These are phyloP conservation scores for Drosophila tanythrix DNA, from an alignment of 2,888 invertebrate species.

Conservation along the genomic window DNA sequence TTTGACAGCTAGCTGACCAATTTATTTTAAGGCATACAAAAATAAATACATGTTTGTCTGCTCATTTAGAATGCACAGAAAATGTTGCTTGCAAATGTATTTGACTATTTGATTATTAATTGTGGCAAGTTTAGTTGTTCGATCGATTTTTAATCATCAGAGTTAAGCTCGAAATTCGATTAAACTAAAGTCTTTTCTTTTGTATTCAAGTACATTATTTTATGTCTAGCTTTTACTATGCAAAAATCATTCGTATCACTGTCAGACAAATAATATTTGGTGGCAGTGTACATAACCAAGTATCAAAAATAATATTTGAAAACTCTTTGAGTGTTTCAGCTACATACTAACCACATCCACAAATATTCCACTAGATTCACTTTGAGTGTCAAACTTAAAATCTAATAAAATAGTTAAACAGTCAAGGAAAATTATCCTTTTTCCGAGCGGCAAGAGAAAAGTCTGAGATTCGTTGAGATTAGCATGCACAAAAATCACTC, in stretches of 20 bases:
- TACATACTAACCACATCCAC: not conserved
- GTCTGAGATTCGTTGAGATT: constrained; percentile 20
- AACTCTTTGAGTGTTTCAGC: not conserved
- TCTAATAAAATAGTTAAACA: constrained; percentile 33
- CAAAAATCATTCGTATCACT: not conserved
- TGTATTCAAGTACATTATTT: not conserved
- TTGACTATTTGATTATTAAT: not conserved
- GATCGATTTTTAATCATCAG: not conserved
- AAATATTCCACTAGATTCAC: not conserved
- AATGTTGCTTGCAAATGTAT: not conserved
- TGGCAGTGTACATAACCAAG: not conserved
- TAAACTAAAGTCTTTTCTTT: not conserved
- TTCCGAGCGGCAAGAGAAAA: not conserved
- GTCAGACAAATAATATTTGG: not conserved
- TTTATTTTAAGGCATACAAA: not conserved
- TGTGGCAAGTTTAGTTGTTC: not conserved
- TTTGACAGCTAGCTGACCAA: constrained; percentile 18
- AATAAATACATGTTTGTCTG: not conserved
- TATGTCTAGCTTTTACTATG: not conserved
- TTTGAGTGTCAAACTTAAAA: constrained; percentile 22
- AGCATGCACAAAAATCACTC: constrained; percentile 11
- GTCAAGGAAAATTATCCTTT: not conserved
- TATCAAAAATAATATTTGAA: not conserved
- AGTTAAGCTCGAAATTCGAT: not conserved
- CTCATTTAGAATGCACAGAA: not conserved